Percentiles rank a stretch among this genome's conserved stretches.
Evolutionary conservation across 35 echinoderm and acorn worm species (phyloP).

Genomic region (Anneissia japonica): DNA sequence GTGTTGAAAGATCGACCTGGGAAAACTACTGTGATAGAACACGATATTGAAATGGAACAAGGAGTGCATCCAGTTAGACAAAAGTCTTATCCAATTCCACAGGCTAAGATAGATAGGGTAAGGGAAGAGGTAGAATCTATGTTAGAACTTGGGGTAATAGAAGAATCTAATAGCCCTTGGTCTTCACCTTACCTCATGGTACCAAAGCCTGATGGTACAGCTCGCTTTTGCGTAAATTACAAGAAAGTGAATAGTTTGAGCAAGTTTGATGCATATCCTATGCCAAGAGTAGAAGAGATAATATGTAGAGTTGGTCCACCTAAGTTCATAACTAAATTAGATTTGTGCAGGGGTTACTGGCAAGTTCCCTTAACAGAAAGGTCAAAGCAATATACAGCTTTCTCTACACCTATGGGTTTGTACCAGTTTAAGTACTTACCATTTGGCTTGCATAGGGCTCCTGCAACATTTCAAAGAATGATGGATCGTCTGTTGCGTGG

Average conservation of each 20-base stretch:
- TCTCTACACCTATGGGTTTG: conserved; percentile 14
- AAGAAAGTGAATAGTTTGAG: too few relatives aligned
- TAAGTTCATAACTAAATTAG: conserved; percentile 23
- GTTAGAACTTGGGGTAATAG: conserved; percentile 3
- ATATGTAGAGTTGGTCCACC: conserved; percentile 6
- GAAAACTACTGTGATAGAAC: conserved; percentile 18
- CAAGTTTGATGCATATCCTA: too few relatives aligned
- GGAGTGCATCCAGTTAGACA: conserved; percentile 11
- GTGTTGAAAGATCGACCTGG: neutral
- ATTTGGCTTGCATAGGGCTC: conserved; percentile 24
- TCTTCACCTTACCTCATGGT: neutral
- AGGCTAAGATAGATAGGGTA: conserved; percentile 1
- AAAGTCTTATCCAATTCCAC: conserved; percentile 33
- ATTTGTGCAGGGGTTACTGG: conserved; percentile 30
- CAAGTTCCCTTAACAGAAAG: conserved; percentile 27
- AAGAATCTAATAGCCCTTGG: conserved; percentile 13
- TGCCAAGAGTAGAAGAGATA: conserved; percentile 13
- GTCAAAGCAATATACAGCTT: neutral
- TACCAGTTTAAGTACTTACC: conserved; percentile 16
- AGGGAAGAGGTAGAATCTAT: too few relatives aligned
- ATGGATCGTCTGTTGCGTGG: conserved; percentile 6
- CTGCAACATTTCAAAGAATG: conserved; percentile 5
- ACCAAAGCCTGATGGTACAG: neutral
- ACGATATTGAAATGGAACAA: conserved; percentile 12
- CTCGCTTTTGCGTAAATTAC: conserved; percentile 8